A percentile compares a stretch with the other conserved stretches of the same genome.
Conservation (phyloP, 2,797 vertebrate genomes). For the Melanotaenia parkinsoni region DNA sequence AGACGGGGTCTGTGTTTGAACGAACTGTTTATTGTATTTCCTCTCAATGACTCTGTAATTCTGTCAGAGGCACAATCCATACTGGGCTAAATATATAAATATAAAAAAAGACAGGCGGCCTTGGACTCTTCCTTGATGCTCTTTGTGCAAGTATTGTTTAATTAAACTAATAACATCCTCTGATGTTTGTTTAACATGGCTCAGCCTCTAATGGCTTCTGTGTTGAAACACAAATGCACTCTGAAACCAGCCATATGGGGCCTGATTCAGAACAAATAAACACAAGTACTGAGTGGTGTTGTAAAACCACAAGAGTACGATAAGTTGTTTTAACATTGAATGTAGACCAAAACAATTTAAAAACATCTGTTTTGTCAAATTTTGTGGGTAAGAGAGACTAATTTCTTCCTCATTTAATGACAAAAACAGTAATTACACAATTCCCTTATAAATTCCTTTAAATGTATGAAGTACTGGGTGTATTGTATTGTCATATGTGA, state of each 20-base stretch:
- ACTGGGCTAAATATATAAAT: slow-evolving; percentile 50
- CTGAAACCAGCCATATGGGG: slow-evolving; percentile 42
- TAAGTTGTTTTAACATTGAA: not conserved
- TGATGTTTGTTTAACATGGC: slow-evolving; percentile 69
- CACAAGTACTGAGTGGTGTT: not conserved
- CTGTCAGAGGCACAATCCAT: slow-evolving; percentile 44
- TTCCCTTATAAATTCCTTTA: no score
- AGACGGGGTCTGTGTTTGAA: slow-evolving; percentile 20
- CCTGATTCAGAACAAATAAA: slow-evolving; percentile 26
- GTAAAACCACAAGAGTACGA: slow-evolving; percentile 11
- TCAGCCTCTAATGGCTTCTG: slow-evolving; percentile 64
- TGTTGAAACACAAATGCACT: slow-evolving; percentile 43
- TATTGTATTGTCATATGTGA: not conserved
- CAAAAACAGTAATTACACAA: no score
- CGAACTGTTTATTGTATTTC: slow-evolving; percentile 40
- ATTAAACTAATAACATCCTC: slow-evolving; percentile 69
- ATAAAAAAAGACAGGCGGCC: slow-evolving; percentile 28
- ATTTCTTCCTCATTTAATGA: no score
- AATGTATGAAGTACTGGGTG: not conserved
- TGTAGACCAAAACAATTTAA: not conserved
- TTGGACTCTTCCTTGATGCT: slow-evolving; percentile 38
- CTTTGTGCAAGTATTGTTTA: slow-evolving; percentile 67
- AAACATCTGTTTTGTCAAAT: no score
- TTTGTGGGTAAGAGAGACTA: no score
- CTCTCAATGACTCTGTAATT: slow-evolving; percentile 23